Evolutionary conservation across 1,140 invertebrate species (phyloP).

Genomic region (Hermatobates lingyangjiaoensis): DNA sequence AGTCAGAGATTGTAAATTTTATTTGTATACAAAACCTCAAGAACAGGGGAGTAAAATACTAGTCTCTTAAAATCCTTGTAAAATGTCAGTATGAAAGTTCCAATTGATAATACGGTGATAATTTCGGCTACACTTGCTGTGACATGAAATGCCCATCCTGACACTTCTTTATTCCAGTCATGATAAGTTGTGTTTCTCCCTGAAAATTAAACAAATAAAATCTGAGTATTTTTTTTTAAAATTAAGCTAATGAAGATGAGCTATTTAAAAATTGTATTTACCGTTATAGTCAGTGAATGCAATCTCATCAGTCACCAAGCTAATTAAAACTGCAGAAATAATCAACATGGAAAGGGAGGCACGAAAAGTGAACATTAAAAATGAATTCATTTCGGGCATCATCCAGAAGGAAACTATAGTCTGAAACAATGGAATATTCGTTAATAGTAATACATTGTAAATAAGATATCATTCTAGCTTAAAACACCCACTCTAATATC

Average conservation of each 20-base stretch:
- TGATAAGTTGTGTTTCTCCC: constrained; percentile 1
- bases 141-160: constrained; percentile 7
- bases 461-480: no score
- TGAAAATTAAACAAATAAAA: not conserved
- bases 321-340: not conserved
- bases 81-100: constrained; percentile 11
- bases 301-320: not conserved
- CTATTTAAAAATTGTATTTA: not conserved
- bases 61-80: constrained; percentile 12
- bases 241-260: not conserved
- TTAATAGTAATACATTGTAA: no score
- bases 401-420: constrained; percentile 11
- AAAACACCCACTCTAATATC: no score
- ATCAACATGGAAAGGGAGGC: not conserved
- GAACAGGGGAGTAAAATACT: constrained; percentile 6
- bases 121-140: constrained; percentile 5
- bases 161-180: constrained; percentile 5
- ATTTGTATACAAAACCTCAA: no score
- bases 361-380: constrained; percentile 4
- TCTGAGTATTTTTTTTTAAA: not conserved
- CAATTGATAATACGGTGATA: constrained; percentile 1
- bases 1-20: no score
- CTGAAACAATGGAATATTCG: no score
- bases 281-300: not conserved
- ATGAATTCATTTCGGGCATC: constrained; percentile 10